Evolutionary conservation across 2,888 invertebrate genomes (phyloP).

Genomic region (Rhaphigaster nebulosa): DNA sequence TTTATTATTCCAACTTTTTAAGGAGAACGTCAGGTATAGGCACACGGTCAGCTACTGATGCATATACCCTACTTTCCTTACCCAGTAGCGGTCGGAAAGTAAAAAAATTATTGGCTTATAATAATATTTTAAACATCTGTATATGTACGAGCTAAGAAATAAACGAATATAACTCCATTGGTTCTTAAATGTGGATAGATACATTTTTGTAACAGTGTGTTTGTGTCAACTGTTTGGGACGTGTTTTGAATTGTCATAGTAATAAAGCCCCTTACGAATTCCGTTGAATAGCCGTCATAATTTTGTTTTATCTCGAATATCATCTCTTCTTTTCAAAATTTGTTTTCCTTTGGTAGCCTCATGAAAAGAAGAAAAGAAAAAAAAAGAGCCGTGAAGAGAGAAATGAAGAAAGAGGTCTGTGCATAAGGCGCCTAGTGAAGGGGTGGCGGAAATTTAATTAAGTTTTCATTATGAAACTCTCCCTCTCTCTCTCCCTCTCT

Average conservation of each 20-base stretch:
- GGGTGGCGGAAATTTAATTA: conserved; percentile 49
- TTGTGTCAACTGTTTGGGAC: too few relatives aligned
- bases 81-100: too few relatives aligned
- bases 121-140: too few relatives aligned
- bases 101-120: too few relatives aligned
- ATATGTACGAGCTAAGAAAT: too few relatives aligned
- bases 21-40: too few relatives aligned
- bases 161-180: too few relatives aligned
- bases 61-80: too few relatives aligned
- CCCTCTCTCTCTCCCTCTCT: not conserved
- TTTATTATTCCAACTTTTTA: too few relatives aligned
- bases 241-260: not conserved
- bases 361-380: conserved; percentile 16
- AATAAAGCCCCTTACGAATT: not conserved
- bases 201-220: too few relatives aligned
- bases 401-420: conserved; percentile 24
- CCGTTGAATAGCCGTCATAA: not conserved
- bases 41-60: too few relatives aligned
- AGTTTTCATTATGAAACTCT: conserved; percentile 51
- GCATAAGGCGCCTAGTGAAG: conserved; percentile 24
- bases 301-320: conserved; percentile 18
- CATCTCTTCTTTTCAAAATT: conserved; percentile 28
- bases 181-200: too few relatives aligned
- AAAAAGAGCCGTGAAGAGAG: conserved; percentile 24
- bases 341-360: conserved; percentile 18